phyloP scores from a whole-genome alignment of 2,888 invertebrate genomes.

The Pammene fasciana region DNA sequence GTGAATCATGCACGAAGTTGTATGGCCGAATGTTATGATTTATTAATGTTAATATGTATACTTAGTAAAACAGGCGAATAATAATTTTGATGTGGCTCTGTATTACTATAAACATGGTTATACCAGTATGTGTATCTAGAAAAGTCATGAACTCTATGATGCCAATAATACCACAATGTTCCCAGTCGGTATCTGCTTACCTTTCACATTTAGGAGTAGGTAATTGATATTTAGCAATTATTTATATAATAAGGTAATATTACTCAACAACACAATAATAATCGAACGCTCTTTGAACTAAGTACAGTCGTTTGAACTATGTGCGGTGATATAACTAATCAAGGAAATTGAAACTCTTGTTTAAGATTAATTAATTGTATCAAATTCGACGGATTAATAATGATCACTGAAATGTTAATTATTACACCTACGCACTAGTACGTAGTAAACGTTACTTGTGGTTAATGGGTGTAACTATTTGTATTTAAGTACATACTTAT shows the following conservation, averaged over 20 bases:
- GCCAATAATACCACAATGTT: slow-evolving; percentile 1
- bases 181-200: neutral
- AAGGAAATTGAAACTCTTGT: neutral
- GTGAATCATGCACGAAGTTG: too few species aligned
- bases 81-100: too few species aligned
- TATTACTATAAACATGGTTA: too few species aligned
- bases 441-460: too few species aligned
- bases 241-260: neutral
- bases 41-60: too few species aligned
- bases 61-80: too few species aligned
- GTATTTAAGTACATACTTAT: too few species aligned
- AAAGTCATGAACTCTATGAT: neutral
- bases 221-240: neutral
- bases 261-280: neutral
- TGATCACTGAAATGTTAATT: neutral
- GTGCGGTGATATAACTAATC: neutral
- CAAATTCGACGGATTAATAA: neutral
- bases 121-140: too few species aligned
- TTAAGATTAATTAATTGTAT: neutral
- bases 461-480: too few species aligned
- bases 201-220: neutral
- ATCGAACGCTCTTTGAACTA: neutral
- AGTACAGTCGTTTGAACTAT: neutral
- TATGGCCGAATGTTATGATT: too few species aligned
- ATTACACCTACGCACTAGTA: too few species aligned